Base-by-base conservation (phyloP, 2,113 vertebrate species). In the Peromyscus californicus region DNA sequence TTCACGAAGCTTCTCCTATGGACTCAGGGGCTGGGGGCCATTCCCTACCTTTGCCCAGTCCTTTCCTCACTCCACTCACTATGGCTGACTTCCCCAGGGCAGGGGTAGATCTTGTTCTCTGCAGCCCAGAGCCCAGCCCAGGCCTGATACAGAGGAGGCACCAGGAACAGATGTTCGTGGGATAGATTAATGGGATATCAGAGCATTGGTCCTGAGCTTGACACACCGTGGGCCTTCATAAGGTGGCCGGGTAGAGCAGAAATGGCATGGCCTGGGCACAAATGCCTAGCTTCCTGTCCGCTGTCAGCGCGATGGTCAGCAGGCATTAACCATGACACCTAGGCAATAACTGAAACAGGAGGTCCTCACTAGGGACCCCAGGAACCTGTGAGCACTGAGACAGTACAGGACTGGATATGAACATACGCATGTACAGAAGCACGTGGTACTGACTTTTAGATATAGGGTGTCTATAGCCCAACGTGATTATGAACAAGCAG, bases 381-480 rank as follows among this genome's bases (percentile, higher is more conserved):
- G 22, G 59, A 75, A 51, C 24, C 90, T 79, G 31, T 45, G 70
- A 92, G 6, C 24, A 22, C 21, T 4, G 63, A 78, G 65, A 59
- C 51, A 39, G 7, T 29, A 54, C 7, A 26, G 65, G 51, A 31
- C 29, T 69, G 4, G 5, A 69, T 11, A 0, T 24, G 29, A 85
- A 29, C 31, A 15, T 15, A 33, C 2, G 5, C 33, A 11, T 2
- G 0, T 5, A 0, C 39, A 42, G 3, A 65, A 7, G 36, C 69
- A 72, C 69, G 16, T 36, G 33, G 69, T n/a, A 3, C 82, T 36
- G 29, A 36, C 54, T 12, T 51, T 93, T 45, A 36, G 61, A 42
- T 24, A 31, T 0, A 65, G 65, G 11, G 65, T 72, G n/a, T 11
- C 36, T 26, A 29, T 1, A 82, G 89, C 70, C 54, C 74, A 22